phyloP scores from a whole-genome alignment of 2,113 vertebrate species.

The Hemichromis elongatus region DNA sequence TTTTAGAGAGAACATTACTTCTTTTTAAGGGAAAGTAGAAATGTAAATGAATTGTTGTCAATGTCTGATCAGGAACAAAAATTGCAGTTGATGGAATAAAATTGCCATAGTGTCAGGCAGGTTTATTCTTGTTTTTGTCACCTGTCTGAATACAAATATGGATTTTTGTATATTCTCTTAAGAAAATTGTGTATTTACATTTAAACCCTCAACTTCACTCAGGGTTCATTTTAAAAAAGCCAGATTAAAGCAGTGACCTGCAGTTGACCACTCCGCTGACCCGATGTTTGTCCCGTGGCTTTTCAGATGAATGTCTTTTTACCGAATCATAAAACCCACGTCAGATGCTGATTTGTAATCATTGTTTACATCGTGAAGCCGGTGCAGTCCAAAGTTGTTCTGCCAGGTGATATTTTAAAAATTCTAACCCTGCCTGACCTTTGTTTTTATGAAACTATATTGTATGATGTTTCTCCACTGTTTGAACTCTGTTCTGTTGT shows the following conservation, averaged over 20 bases:
- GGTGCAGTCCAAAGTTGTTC: background rate
- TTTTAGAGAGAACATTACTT: background rate
- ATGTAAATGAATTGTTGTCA: background rate
- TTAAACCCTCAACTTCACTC: background rate
- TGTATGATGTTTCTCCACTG: background rate
- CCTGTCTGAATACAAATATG: background rate
- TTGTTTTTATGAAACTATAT: constrained; percentile 5
- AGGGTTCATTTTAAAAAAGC: background rate
- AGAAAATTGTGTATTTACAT: background rate
- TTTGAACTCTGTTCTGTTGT: constrained; percentile 28
- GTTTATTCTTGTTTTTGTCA: background rate
- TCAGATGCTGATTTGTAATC: background rate
- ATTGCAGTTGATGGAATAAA: background rate
- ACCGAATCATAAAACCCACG: background rate
- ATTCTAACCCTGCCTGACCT: constrained; percentile 14
- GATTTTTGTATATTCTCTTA: background rate
- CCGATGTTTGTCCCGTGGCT: background rate
- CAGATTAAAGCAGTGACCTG: background rate
- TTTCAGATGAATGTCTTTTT: background rate
- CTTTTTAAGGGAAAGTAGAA: background rate
- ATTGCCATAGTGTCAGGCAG: background rate
- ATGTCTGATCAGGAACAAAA: background rate
- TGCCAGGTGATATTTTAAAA: constrained; percentile 1
- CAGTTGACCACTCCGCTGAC: background rate
- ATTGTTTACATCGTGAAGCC: background rate